Percentiles rank a stretch among this genome's conserved stretches.
These are phyloP conservation scores for Amphilophus citrinellus DNA, from an alignment of 2,113 vertebrate species.

Conservation along the genomic window DNA sequence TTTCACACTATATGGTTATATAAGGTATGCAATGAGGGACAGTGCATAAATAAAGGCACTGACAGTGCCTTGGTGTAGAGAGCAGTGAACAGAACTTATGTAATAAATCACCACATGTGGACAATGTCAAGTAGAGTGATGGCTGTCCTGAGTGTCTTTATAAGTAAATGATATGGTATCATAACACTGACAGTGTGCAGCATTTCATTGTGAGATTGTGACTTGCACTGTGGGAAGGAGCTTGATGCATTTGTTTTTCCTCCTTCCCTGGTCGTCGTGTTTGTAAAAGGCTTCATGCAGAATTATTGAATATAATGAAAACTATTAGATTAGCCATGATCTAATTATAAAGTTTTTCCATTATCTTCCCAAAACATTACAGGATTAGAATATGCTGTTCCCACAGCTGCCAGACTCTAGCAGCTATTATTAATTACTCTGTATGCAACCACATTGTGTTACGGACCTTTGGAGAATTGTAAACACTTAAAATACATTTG, in stretches of 20 bases:
- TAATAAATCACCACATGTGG: constrained; percentile 26
- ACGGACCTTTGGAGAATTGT: not conserved
- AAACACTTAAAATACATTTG: not conserved
- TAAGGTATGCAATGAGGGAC: constrained; percentile 30
- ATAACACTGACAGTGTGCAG: not conserved
- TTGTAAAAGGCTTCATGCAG: not conserved
- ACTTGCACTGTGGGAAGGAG: not conserved
- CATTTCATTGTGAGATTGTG: not conserved
- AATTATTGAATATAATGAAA: constrained; percentile 5
- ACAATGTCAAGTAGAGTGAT: constrained; percentile 2
- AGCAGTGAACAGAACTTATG: constrained; percentile 17
- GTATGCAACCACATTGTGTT: not conserved
- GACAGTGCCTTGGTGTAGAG: constrained; percentile 12
- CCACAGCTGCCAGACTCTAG: not conserved
- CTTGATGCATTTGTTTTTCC: not conserved
- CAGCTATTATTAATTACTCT: not conserved
- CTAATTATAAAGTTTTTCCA: constrained; percentile 9
- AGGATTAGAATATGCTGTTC: not conserved
- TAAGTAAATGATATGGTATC: not conserved
- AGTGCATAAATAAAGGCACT: constrained; percentile 38
- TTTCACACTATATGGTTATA: constrained; percentile 36
- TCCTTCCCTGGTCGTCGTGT: not conserved
- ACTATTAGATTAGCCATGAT: constrained; percentile 1
- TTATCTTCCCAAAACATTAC: constrained; percentile 18
- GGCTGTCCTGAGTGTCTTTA: constrained; percentile 11